Evolutionary conservation across 2,888 invertebrate genomes (phyloP), one percentile per base, ranked within the genome.

Genomic region (Watsonalla cultraria): DNA sequence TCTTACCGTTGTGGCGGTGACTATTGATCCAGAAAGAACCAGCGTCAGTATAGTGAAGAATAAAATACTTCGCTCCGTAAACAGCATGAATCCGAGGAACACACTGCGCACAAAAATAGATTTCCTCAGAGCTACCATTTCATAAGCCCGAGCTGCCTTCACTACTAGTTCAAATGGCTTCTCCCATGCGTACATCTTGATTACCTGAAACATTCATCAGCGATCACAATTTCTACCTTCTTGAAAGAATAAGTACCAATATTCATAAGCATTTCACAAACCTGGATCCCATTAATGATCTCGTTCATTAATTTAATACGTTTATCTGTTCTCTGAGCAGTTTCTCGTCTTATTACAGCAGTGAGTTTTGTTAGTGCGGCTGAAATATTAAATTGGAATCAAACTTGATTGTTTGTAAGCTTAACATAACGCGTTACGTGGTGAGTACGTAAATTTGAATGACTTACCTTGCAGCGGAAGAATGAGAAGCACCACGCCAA

Each of bases 141-240:
- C 90, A 50, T 73, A 76, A 54, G 70, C 86, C 65, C 96, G 82
- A 4, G 93, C 92, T 6, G 86, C 74, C 51, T 89, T 92, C 9
- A 96, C 93, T 0, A 96, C 86, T 15, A 92, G 81, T 51, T 94
- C 93, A 78, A 98, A 98, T 0, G 97, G 95, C 64, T 93, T 93
- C 82, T 98, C 98, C 95, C 98, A 98, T 2, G 97, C 95, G 78
- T 97, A 98, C 97, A 98, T 98, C 90, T 98, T 98, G 59, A 98
- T 96, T 0, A 97, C 95, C 87, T 95, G 79, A 51, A 72, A 63
- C 54, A 58, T 47, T 42, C 52, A 11, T 35, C n/a, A 7, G 46
- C 35, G 15, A 47, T 37, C 11, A 47, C 37, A 54, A 51, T 53
- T 49, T 48, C 34, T 37, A 56, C 54, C 52, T 48, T 33, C 6